Evolutionary conservation across 2,797 vertebrate species (phyloP).

Genomic region (Huso huso): DNA sequence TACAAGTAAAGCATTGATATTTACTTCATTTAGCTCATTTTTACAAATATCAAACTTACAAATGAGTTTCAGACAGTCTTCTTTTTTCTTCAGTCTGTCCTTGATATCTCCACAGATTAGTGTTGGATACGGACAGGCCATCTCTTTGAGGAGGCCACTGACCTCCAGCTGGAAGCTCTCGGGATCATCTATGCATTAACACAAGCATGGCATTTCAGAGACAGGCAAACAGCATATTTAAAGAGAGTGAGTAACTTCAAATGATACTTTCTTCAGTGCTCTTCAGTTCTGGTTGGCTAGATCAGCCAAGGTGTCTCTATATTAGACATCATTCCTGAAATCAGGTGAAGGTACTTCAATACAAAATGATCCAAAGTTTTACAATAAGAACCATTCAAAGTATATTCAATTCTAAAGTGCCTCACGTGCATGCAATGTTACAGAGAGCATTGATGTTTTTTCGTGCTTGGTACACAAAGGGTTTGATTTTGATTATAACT

Average conservation of each 20-base stretch:
- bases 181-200: conserved; percentile 54
- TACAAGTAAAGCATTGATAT: neutral
- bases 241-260: neutral
- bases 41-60: conserved; percentile 54
- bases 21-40: neutral
- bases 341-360: too few relatives aligned
- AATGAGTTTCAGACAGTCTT: conserved; percentile 73
- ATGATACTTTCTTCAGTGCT: neutral
- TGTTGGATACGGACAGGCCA: conserved; percentile 70
- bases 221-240: neutral
- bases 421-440: too few relatives aligned
- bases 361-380: too few relatives aligned
- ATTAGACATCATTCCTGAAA: too few relatives aligned
- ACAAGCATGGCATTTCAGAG: too few relatives aligned
- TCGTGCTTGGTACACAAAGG: too few relatives aligned
- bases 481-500: too few relatives aligned
- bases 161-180: conserved; percentile 77
- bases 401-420: too few relatives aligned
- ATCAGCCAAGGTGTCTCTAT: neutral
- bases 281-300: neutral
- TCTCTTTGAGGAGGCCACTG: conserved; percentile 79
- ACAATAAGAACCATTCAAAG: too few relatives aligned
- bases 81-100: conserved; percentile 53
- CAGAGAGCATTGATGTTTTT: too few relatives aligned
- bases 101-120: conserved; percentile 70